Conservation (phyloP, 2,113 vertebrate species). For the Pungitius pungitius region DNA sequence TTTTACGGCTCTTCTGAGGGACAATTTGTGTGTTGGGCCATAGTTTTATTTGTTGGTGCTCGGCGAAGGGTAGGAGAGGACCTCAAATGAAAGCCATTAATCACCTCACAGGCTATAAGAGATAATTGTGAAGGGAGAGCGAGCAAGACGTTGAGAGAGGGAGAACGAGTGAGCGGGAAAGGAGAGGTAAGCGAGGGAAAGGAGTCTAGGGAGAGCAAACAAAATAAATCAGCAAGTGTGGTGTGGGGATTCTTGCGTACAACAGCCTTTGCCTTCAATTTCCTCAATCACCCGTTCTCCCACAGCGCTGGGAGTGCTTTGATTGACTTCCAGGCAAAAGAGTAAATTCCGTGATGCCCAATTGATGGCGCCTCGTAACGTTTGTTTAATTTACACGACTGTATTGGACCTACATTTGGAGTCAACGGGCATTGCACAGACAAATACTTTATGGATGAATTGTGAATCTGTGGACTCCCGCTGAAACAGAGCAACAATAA, state of each 20-base stretch:
- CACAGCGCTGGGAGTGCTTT: conserved; percentile 14
- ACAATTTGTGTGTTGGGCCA: conserved; percentile 81
- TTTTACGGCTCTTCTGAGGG: conserved; percentile 85
- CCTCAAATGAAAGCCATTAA: conserved; percentile 87
- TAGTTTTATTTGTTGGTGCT: conserved; percentile 84
- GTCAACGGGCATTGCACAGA: conserved; percentile 29
- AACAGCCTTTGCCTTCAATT: conserved; percentile 67
- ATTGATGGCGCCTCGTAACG: conserved; percentile 23
- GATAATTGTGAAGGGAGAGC: conserved; percentile 82
- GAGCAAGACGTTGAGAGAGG: conserved; percentile 68
- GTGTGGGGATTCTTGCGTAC: conserved; percentile 67
- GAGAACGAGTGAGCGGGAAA: conserved; percentile 55
- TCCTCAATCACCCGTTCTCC: conserved; percentile 48
- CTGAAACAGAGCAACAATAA: conserved; percentile 45
- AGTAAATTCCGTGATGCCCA: conserved; percentile 46
- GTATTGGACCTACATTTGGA: conserved; percentile 31
- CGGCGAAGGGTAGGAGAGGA: conserved; percentile 79
- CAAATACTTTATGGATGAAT: conserved; percentile 63
- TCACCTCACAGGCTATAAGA: conserved; percentile 83
- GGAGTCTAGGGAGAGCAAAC: conserved; percentile 65
- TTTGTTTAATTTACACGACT: conserved; percentile 59
- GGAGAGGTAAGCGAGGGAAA: conserved; percentile 52
- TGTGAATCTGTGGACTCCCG: conserved; percentile 39
- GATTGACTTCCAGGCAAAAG: conserved; percentile 57
- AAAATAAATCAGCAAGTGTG: conserved; percentile 76